These are phyloP conservation scores for Tuberolachnus salignus DNA, from an alignment of 2,888 invertebrate species.

Conservation along the genomic window DNA sequence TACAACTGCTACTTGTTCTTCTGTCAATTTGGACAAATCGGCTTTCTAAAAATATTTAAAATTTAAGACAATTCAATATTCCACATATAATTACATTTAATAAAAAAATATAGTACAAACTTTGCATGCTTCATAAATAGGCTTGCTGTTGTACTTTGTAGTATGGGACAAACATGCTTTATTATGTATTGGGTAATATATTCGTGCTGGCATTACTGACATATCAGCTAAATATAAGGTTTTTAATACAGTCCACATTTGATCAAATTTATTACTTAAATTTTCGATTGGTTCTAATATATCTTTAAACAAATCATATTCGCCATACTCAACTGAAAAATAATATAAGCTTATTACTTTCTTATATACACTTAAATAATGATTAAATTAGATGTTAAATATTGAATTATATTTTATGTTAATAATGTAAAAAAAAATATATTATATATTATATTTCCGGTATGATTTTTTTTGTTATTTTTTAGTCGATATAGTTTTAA, in stretches of 20 bases:
- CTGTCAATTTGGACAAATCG: conserved; percentile 63
- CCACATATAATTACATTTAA: conserved; percentile 25
- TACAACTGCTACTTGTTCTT: conserved; percentile 74
- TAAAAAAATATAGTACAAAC: conserved; percentile 60
- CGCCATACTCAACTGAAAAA: conserved; percentile 61
- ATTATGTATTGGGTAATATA: conserved; percentile 79
- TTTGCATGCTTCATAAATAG: conserved; percentile 74
- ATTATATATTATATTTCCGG: no score
- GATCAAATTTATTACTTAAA: conserved; percentile 74
- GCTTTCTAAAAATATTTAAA: conserved; percentile 61
- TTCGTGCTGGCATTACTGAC: conserved; percentile 78
- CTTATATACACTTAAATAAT: no score
- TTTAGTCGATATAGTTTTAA: no score
- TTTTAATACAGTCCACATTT: conserved; percentile 87
- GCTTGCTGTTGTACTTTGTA: conserved; percentile 74
- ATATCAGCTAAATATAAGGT: conserved; percentile 81
- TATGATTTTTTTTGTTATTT: no score
- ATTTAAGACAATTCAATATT: background rate
- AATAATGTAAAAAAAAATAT: no score
- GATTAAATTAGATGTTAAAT: no score
- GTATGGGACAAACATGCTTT: conserved; percentile 77
- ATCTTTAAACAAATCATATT: conserved; percentile 71
- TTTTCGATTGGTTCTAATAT: conserved; percentile 78
- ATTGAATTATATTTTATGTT: no score
- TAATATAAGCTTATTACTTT: no score